Percentiles rank a stretch among this genome's conserved stretches.
Conservation (phyloP, 2,113 vertebrate genomes). For the Pterocles burchelli region DNA sequence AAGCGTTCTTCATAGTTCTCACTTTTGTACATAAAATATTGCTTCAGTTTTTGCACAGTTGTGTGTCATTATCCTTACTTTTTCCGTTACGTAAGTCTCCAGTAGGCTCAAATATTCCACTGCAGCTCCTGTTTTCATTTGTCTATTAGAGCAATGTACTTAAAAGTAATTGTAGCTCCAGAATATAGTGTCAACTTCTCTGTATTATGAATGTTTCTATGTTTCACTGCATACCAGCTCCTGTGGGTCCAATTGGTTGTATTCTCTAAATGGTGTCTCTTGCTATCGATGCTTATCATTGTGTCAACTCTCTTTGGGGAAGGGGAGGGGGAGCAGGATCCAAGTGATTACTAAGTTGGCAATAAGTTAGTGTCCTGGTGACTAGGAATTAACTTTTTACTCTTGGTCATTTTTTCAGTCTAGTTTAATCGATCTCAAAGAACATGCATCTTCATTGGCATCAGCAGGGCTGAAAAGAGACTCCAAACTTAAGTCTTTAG, state of each 20-base stretch:
- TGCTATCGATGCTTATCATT: neutral
- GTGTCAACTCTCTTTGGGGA: neutral
- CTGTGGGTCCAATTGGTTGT: neutral
- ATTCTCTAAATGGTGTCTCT: neutral
- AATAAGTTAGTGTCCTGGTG: constrained; percentile 13
- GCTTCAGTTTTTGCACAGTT: neutral
- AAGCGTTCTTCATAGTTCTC: neutral
- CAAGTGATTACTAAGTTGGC: neutral
- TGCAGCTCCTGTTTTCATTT: neutral
- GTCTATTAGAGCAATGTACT: neutral
- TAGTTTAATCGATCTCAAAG: constrained; percentile 96
- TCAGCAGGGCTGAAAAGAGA: constrained; percentile 96
- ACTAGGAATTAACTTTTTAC: constrained; percentile 56
- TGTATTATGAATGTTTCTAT: neutral
- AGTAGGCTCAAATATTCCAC: neutral
- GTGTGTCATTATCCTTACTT: neutral
- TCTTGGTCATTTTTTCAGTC: constrained; percentile 84
- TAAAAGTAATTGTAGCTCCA: neutral
- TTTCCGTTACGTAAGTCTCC: neutral
- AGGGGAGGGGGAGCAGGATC: constrained; percentile 45
- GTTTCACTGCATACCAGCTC: neutral
- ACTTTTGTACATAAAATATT: neutral
- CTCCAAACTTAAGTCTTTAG: constrained; percentile 97
- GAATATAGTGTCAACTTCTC: neutral
- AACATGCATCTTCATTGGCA: constrained; percentile 95